Percentiles rank a stretch among this genome's conserved stretches.
phyloP scores from a whole-genome alignment of 2,888 invertebrate species.

The Eristalis intricaria region DNA sequence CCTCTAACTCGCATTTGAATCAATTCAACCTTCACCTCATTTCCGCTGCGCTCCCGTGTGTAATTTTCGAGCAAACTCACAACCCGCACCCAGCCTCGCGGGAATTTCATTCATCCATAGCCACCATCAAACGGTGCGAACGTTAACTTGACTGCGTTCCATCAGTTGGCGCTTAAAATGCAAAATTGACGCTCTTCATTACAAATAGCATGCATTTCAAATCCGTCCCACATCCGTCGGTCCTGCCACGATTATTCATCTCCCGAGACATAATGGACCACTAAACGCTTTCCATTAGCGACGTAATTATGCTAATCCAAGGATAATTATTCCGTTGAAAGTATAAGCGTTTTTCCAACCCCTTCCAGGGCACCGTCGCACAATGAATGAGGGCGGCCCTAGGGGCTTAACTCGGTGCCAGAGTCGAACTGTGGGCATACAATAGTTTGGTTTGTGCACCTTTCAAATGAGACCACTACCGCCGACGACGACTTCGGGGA shows the following conservation, averaged over 20 bases:
- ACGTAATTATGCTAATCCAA: conserved; percentile 69
- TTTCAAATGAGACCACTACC: conserved; percentile 7
- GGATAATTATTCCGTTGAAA: conserved; percentile 68
- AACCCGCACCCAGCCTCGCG: background rate
- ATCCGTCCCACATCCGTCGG: conserved; percentile 51
- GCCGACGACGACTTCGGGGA: background rate
- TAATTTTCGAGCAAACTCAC: background rate
- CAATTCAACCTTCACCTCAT: background rate
- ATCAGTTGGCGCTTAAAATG: conserved; percentile 33
- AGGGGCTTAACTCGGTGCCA: conserved; percentile 1
- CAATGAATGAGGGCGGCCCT: background rate
- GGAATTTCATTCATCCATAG: background rate
- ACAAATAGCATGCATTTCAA: conserved; percentile 47
- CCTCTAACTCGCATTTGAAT: background rate
- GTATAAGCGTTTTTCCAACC: conserved; percentile 52
- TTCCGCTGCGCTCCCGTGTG: background rate
- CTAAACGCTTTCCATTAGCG: conserved; percentile 71
- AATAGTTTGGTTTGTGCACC: conserved; percentile 28
- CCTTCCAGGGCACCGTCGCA: conserved; percentile 23
- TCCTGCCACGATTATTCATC: conserved; percentile 63
- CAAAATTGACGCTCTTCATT: conserved; percentile 62
- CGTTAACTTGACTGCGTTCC: conserved; percentile 8
- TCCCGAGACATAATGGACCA: conserved; percentile 68
- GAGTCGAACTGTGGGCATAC: conserved; percentile 42
- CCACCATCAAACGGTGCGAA: background rate